Evolutionary conservation across 2,797 vertebrate species (phyloP).

Genomic region (Rhynchonycteris naso): DNA sequence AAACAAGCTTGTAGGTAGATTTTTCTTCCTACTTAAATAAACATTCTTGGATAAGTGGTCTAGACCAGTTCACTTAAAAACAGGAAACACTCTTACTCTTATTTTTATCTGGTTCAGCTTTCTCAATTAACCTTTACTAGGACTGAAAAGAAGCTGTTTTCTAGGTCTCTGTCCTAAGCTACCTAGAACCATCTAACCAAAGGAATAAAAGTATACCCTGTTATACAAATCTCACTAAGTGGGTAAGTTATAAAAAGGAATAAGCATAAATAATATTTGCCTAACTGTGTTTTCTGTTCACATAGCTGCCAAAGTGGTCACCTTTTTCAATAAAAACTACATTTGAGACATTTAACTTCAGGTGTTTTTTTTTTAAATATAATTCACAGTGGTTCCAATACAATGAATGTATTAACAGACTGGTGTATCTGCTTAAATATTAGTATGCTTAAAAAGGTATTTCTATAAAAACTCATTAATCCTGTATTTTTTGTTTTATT

Average conservation of each 20-base stretch:
- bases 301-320: background rate
- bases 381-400: background rate
- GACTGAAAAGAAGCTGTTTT: background rate
- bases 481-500: background rate
- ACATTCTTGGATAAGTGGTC: background rate
- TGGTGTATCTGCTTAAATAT: background rate
- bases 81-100: background rate
- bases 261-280: background rate
- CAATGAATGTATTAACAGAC: background rate
- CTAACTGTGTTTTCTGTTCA: background rate
- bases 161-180: background rate
- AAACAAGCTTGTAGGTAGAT: background rate
- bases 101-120: background rate
- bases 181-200: background rate
- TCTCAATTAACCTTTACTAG: background rate
- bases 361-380: background rate
- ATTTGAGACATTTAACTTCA: background rate
- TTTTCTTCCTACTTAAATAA: background rate
- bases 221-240: background rate
- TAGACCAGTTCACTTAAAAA: background rate
- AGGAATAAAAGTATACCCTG: background rate
- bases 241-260: background rate
- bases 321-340: background rate
- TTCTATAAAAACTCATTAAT: constrained; percentile 28
- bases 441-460: background rate